Conservation (phyloP, 1,140 invertebrate species). For the Lycorma delicatula region DNA sequence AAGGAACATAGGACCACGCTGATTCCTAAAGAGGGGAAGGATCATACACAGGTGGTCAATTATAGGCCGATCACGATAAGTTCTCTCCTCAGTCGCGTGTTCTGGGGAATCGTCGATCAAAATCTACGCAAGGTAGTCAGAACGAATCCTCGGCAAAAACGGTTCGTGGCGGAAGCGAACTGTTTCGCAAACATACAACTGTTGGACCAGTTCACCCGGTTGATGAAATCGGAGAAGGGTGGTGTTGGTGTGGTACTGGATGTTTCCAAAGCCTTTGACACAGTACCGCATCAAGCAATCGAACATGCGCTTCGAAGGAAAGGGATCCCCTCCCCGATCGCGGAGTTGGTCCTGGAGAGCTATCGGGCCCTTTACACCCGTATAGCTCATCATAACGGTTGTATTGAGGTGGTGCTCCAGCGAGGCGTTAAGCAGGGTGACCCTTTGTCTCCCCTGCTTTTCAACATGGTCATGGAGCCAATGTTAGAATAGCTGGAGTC, state of each 20-base stretch:
- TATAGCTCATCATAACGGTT: constrained; percentile 2
- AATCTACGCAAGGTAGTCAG: constrained; percentile 15
- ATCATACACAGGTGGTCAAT: constrained; percentile 14
- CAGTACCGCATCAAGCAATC: constrained; percentile 28
- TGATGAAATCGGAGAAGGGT: constrained; percentile 14
- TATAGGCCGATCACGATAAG: constrained; percentile 29
- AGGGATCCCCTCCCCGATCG: not conserved
- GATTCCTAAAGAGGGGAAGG: constrained; percentile 27
- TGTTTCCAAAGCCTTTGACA: constrained; percentile 34
- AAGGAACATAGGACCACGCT: constrained; percentile 28
- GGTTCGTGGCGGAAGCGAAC: constrained; percentile 22
- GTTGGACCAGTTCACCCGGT: constrained; percentile 13
- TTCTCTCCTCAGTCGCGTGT: constrained; percentile 22
- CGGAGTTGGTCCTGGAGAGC: not conserved
- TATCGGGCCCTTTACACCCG: not conserved
- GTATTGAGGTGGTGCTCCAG: not conserved
- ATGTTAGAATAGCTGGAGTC: constrained; percentile 13
- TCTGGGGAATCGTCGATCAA: constrained; percentile 24
- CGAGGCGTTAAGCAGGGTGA: constrained; percentile 35
- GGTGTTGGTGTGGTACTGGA: constrained; percentile 27
- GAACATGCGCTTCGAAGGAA: constrained; percentile 10
- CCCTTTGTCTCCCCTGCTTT: constrained; percentile 30
- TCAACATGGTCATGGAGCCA: constrained; percentile 32
- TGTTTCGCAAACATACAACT: constrained; percentile 20
- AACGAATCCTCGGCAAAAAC: constrained; percentile 24